phyloP scores from a whole-genome alignment of 2,113 vertebrate genomes.

The Megaptera novaeangliae region DNA sequence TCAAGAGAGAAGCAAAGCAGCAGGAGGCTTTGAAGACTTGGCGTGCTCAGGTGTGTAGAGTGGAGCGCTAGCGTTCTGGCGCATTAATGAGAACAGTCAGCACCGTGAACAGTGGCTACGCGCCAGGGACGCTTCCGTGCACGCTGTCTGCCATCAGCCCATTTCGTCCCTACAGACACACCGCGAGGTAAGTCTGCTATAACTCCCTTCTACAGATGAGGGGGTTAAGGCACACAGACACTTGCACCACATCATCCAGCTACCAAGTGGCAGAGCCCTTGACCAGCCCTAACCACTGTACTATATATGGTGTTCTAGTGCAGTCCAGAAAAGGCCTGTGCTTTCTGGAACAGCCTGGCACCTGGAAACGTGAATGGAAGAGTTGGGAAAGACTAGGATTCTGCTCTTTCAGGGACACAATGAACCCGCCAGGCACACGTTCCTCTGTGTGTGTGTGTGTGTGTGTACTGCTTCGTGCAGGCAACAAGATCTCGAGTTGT shows the following conservation, averaged over 20 bases:
- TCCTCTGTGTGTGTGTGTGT: neutral
- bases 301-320: neutral
- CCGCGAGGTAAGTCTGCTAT: neutral
- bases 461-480: accelerated
- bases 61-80: neutral
- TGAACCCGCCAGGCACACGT: neutral
- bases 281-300: neutral
- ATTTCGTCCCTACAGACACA: neutral
- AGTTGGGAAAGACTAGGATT: neutral
- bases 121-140: neutral
- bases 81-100: neutral
- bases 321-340: neutral
- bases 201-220: neutral
- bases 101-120: neutral
- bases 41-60: neutral
- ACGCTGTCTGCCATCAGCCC: neutral
- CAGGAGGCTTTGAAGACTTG: neutral
- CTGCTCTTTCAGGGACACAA: neutral
- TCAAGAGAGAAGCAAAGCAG: neutral
- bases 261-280: neutral
- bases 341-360: neutral
- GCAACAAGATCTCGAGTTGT: accelerated
- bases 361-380: neutral
- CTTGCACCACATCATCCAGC: neutral
- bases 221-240: neutral